Conservation (phyloP, 2,113 vertebrate species). For the Crotalus horridus region DNA sequence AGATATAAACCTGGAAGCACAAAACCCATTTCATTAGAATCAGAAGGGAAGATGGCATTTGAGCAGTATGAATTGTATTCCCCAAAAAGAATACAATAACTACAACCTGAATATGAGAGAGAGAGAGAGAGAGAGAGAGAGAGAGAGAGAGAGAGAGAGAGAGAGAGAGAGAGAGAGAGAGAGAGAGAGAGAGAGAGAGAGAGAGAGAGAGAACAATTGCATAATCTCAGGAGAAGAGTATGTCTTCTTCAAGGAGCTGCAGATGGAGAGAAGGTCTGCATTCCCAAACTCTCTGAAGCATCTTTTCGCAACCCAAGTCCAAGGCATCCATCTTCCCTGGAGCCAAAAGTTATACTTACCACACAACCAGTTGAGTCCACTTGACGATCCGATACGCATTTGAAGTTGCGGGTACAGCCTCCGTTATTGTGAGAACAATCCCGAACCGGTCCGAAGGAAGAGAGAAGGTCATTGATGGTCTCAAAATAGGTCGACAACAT, state of each 20-base stretch:
- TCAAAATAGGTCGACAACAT: slow-evolving; percentile 98
- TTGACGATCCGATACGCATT: slow-evolving; percentile 91
- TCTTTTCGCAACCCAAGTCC: background rate
- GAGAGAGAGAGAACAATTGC: background rate
- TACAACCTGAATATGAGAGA: background rate
- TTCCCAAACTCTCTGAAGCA: background rate
- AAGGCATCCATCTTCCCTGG: accelerated
- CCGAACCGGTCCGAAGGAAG: slow-evolving; percentile 92
- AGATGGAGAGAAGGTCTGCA: background rate
- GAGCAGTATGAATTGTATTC: too few relatives aligned
- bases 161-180: background rate
- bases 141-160: background rate
- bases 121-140: background rate
- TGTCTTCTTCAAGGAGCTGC: background rate
- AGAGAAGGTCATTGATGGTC: slow-evolving; percentile 92
- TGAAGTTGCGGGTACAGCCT: slow-evolving; percentile 96
- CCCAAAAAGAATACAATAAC: background rate
- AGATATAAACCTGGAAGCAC: background rate
- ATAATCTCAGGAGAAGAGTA: background rate
- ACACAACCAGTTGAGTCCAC: slow-evolving; percentile 93
- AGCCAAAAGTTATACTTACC: slow-evolving; percentile 68
- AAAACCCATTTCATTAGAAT: background rate
- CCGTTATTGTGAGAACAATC: slow-evolving; percentile 96
- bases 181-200: background rate
- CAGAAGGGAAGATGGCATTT: background rate